phyloP scores from a whole-genome alignment of 2,888 invertebrate species.

The Odontocerum albicorne region DNA sequence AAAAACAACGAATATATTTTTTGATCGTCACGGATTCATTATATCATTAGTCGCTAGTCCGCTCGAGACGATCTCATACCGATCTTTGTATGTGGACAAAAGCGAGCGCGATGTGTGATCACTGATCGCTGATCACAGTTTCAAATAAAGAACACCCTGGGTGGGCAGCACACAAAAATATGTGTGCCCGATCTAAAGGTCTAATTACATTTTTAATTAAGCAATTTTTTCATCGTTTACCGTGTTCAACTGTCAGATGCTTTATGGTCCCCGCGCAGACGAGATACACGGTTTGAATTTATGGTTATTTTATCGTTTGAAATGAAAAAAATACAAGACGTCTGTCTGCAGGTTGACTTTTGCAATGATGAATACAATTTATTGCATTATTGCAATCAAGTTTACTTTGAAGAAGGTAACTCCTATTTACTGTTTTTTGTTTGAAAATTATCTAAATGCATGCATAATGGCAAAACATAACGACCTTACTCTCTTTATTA shows the following conservation, averaged over 20 bases:
- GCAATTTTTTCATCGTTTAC: constrained; percentile 21
- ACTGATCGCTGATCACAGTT: constrained; percentile 14
- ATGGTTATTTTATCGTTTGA: too few species aligned
- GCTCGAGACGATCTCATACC: background rate
- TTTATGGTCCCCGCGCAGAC: constrained; percentile 16
- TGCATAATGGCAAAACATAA: too few species aligned
- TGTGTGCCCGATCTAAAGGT: constrained; percentile 2
- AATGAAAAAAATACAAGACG: too few species aligned
- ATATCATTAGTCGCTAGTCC: background rate
- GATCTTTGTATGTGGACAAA: constrained; percentile 14
- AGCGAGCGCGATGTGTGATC: constrained; percentile 21
- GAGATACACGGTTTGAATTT: background rate
- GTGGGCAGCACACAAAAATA: constrained; percentile 9
- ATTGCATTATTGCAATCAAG: too few species aligned
- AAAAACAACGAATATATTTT: too few species aligned
- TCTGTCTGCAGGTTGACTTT: too few species aligned
- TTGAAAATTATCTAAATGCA: too few species aligned
- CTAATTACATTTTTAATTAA: constrained; percentile 20
- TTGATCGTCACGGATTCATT: background rate
- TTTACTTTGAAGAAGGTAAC: too few species aligned
- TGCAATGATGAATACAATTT: too few species aligned
- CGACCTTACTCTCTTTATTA: too few species aligned
- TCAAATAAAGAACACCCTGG: constrained; percentile 17
- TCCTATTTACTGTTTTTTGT: too few species aligned
- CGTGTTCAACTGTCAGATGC: constrained; percentile 13